phyloP scores from a whole-genome alignment of 2,888 invertebrate genomes.

The Ichneumoninae sp. region DNA sequence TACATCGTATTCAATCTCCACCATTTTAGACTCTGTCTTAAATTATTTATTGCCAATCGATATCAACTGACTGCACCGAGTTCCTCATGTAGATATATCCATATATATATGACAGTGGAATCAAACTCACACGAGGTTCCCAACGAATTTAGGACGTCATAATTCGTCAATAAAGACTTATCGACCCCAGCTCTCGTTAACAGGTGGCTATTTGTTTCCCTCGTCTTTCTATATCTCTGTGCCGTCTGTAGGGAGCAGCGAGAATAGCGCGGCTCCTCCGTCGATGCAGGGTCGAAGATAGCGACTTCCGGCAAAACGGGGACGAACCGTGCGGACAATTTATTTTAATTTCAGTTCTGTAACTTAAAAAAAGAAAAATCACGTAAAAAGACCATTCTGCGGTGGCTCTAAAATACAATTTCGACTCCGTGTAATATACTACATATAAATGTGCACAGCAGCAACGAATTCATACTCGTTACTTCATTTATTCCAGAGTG shows the following conservation, averaged over 20 bases:
- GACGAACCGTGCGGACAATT: not conserved
- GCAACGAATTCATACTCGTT: constrained; percentile 52
- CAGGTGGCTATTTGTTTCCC: constrained; percentile 67
- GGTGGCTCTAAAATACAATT: not conserved
- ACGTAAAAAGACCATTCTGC: not conserved
- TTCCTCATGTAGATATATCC: not conserved
- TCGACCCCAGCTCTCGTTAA: constrained; percentile 51
- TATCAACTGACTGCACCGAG: constrained; percentile 8
- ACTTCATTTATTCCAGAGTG: constrained; percentile 59
- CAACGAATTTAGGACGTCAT: constrained; percentile 55
- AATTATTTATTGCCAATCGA: constrained; percentile 42
- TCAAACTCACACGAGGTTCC: constrained; percentile 47
- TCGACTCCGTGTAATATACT: not conserved
- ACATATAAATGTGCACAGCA: constrained; percentile 5
- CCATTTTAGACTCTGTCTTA: not conserved
- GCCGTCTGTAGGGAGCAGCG: not conserved
- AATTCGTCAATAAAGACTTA: constrained; percentile 57
- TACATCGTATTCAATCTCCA: not conserved
- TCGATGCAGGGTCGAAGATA: constrained; percentile 5
- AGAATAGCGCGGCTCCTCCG: not conserved
- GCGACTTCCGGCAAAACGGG: not conserved
- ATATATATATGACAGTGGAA: not conserved
- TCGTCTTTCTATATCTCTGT: constrained; percentile 23
- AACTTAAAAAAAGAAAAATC: not conserved
- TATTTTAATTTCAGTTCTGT: not conserved